Percentiles rank a stretch among this genome's conserved stretches.
These are phyloP conservation scores for Eurystomus glaucurus DNA, from an alignment of 2,797 vertebrate species.

Conservation along the genomic window DNA sequence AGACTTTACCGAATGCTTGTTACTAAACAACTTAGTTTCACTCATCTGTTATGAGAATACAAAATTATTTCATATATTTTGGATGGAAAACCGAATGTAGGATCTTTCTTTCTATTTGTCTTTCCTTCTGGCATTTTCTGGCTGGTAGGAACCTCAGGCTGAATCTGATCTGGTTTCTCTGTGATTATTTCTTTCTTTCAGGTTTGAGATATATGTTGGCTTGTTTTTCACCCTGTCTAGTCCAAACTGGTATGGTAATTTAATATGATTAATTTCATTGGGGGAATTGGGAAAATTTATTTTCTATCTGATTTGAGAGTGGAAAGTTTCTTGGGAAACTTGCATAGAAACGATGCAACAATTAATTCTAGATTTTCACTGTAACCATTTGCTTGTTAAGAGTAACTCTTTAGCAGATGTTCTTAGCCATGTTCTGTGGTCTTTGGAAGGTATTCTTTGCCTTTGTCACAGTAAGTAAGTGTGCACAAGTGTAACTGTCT, in stretches of 20 bases:
- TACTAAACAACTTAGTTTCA: neutral
- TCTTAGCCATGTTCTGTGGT: neutral
- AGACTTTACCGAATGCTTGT: neutral
- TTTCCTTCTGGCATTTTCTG: neutral
- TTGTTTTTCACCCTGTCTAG: neutral
- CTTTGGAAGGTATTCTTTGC: neutral
- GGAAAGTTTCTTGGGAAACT: neutral
- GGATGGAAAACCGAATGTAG: neutral
- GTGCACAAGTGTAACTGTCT: neutral
- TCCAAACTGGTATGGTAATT: neutral
- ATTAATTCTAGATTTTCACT: neutral
- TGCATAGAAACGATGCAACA: neutral
- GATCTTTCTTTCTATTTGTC: neutral
- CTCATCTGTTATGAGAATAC: neutral
- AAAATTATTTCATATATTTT: neutral
- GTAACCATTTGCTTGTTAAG: neutral
- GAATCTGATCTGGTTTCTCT: neutral
- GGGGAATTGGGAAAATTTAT: neutral
- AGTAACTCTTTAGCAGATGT: neutral
- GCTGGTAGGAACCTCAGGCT: neutral
- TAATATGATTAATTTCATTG: neutral
- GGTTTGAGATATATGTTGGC: neutral
- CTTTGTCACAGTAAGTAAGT: neutral
- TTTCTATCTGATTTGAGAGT: neutral
- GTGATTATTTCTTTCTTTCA: neutral